phyloP scores from a whole-genome alignment of 2,113 vertebrate species.

The Ceratotherium simum region DNA sequence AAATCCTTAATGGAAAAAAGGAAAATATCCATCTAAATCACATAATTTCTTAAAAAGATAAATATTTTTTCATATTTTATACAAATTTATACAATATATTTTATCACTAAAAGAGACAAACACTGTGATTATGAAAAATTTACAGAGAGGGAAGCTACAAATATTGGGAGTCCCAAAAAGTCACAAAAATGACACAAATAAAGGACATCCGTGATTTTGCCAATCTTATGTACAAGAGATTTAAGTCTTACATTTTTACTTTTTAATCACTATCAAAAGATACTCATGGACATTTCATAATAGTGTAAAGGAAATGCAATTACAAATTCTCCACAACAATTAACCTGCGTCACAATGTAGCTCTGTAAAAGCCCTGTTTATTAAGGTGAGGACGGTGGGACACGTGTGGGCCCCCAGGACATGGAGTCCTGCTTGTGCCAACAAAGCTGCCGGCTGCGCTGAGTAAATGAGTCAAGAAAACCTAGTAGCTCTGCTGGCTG shows the following conservation, averaged over 20 bases:
- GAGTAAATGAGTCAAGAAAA: neutral
- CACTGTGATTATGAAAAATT: neutral
- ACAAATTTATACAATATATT: neutral
- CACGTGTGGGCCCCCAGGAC: neutral
- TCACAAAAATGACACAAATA: neutral
- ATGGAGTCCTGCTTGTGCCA: neutral
- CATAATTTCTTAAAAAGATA: neutral
- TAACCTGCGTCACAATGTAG: neutral
- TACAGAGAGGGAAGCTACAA: neutral
- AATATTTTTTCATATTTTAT: neutral
- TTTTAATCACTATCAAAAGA: neutral
- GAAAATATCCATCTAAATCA: neutral
- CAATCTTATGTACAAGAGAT: neutral
- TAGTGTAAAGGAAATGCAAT: neutral
- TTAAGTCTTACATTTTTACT: too few relatives aligned
- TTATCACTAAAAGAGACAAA: neutral
- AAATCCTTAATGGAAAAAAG: neutral
- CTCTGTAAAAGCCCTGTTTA: neutral
- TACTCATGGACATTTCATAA: neutral
- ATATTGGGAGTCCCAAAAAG: neutral
- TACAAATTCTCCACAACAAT: neutral
- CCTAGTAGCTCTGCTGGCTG: neutral
- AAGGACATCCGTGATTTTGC: neutral
- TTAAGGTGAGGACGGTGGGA: neutral
- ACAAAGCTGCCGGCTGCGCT: accelerated